A percentile compares a stretch with the other conserved stretches of the same genome.
Evolutionary conservation across 2,113 vertebrate species (phyloP).

Genomic region (Lampris megalopsis): DNA sequence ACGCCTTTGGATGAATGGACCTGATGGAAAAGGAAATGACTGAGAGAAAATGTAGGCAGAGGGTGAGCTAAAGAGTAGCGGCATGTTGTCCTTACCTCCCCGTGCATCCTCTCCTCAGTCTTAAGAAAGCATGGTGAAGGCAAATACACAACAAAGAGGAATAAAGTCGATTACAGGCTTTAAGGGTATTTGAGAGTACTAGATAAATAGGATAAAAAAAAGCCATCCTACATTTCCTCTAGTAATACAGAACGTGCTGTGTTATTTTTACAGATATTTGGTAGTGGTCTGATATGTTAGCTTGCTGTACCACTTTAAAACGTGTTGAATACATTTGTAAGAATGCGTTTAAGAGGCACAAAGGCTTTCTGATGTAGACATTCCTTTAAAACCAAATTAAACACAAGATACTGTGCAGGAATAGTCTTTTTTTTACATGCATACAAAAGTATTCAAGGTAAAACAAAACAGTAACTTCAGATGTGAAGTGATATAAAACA

Average conservation of each 20-base stretch:
- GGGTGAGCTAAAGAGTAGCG: conserved; percentile 14
- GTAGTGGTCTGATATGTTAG: no score
- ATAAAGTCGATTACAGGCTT: conserved; percentile 25
- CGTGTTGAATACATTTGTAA: neutral
- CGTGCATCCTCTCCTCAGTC: conserved; percentile 99
- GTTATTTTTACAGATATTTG: no score
- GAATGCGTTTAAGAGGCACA: neutral
- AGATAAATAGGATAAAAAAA: neutral
- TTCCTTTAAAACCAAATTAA: neutral
- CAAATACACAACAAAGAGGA: conserved; percentile 67
- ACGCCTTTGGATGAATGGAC: conserved; percentile 25
- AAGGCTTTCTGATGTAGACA: neutral
- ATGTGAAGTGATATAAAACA: neutral
- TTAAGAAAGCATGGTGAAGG: conserved; percentile 79
- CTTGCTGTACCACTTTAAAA: neutral
- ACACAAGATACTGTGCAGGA: neutral
- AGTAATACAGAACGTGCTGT: neutral
- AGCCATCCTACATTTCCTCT: neutral
- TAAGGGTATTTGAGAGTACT: neutral
- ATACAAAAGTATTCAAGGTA: neutral
- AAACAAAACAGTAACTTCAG: neutral
- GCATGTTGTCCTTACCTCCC: conserved; percentile 88
- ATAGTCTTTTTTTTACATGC: neutral
- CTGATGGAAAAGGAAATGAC: conserved; percentile 45
- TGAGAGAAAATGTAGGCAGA: conserved; percentile 27